Percentiles rank a stretch among this genome's conserved stretches.
Conservation (phyloP, 2,888 invertebrate species). For the Coelopa pilipes region DNA sequence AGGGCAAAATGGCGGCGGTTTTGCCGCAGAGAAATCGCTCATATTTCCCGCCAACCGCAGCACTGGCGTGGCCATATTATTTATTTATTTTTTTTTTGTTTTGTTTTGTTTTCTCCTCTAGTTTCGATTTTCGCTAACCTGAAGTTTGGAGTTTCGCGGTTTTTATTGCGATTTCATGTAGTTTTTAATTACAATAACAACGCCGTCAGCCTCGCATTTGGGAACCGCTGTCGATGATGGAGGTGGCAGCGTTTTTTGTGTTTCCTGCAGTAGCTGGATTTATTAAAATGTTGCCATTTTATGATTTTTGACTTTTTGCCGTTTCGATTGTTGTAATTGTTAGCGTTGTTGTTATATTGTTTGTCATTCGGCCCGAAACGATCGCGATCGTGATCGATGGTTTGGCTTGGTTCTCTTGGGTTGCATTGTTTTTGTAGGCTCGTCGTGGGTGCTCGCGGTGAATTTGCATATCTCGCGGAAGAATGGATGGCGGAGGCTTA, state of each 20-base stretch:
- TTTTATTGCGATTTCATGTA: neutral
- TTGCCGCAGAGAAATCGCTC: slow-evolving; percentile 10
- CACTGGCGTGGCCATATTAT: slow-evolving; percentile 18
- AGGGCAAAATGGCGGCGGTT: slow-evolving; percentile 18
- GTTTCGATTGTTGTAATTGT: too few relatives aligned
- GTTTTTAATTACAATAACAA: neutral
- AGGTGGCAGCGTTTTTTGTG: too few relatives aligned
- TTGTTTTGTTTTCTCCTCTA: slow-evolving; percentile 1
- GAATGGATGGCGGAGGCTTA: too few relatives aligned
- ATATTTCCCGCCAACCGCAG: neutral
- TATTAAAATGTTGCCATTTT: slow-evolving; percentile 31
- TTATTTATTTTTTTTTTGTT: neutral
- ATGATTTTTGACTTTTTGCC: slow-evolving; percentile 1
- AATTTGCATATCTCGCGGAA: too few relatives aligned
- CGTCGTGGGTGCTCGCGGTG: too few relatives aligned
- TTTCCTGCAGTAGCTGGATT: slow-evolving; percentile 30
- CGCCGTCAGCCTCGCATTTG: neutral
- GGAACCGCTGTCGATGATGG: neutral
- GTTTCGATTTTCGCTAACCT: neutral
- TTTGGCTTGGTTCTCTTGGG: too few relatives aligned
- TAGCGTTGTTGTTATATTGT: too few relatives aligned
- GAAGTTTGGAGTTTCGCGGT: slow-evolving; percentile 12
- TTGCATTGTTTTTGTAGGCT: too few relatives aligned
- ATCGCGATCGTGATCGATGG: too few relatives aligned
- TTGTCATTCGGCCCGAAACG: too few relatives aligned